Conservation (phyloP, 2,797 vertebrate species). For the Garrulus glandarius region DNA sequence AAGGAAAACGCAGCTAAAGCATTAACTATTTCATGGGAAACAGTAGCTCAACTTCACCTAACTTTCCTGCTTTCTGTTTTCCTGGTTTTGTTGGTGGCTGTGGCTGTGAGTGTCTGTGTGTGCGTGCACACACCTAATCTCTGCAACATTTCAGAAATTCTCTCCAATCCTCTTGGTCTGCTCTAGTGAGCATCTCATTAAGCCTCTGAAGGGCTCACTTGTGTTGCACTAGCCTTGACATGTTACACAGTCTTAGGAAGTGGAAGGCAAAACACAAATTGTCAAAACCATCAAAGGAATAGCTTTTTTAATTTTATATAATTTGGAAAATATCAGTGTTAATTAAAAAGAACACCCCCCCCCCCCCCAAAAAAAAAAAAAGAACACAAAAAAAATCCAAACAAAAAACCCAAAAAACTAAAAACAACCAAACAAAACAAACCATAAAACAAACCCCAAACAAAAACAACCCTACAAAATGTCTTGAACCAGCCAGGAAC, state of each 20-base stretch:
- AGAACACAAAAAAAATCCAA: too few relatives aligned
- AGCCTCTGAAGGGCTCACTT: not conserved
- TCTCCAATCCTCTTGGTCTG: not conserved
- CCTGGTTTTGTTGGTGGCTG: not conserved
- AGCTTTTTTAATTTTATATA: not conserved
- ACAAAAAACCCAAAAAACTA: too few relatives aligned
- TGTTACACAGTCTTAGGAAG: not conserved
- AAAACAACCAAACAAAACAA: not conserved
- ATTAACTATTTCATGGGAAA: not conserved
- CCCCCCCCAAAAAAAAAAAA: too few relatives aligned
- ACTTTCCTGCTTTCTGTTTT: not conserved
- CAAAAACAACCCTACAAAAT: not conserved
- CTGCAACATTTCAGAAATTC: not conserved
- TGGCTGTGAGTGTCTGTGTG: not conserved
- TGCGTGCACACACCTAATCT: not conserved
- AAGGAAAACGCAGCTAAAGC: not conserved
- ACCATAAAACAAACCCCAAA: not conserved
- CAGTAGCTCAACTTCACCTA: not conserved
- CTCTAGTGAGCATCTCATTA: not conserved
- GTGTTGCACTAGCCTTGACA: not conserved
- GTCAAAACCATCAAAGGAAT: not conserved
- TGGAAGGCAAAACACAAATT: not conserved
- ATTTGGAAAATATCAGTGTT: conserved; percentile 14
- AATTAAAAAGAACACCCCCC: not conserved
- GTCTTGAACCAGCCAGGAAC: not conserved